These are phyloP conservation scores for Corythornis madagascariensis DNA, from an alignment of 2,113 vertebrate species.

Conservation along the genomic window DNA sequence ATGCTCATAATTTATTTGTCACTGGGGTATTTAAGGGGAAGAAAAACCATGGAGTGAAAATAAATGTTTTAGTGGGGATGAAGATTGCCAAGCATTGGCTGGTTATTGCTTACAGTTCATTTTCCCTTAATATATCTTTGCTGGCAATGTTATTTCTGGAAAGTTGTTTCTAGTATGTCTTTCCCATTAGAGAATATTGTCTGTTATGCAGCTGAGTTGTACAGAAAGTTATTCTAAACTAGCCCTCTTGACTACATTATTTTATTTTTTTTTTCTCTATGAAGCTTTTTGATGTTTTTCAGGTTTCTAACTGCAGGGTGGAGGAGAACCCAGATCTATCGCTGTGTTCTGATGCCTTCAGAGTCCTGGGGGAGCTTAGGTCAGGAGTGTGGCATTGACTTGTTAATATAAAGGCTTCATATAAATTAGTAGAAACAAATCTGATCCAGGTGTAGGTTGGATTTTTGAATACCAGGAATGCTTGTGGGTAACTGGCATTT, in stretches of 20 bases:
- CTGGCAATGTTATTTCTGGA: conserved; percentile 65
- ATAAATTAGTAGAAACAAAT: neutral
- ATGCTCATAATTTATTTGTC: conserved; percentile 63
- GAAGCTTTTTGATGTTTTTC: neutral
- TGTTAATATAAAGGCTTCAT: neutral
- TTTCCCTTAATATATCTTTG: conserved; percentile 64
- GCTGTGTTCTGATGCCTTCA: neutral
- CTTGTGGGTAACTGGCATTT: neutral
- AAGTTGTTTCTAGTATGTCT: conserved; percentile 42
- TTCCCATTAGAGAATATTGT: conserved; percentile 67
- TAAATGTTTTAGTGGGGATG: conserved; percentile 53
- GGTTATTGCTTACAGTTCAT: conserved; percentile 59
- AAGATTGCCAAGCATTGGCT: conserved; percentile 58
- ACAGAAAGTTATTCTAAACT: conserved; percentile 20
- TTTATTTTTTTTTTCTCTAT: neutral
- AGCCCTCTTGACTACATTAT: neutral
- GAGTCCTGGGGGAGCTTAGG: neutral
- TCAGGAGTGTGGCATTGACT: accelerated
- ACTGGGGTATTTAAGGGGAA: conserved; percentile 5
- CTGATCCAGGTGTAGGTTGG: neutral
- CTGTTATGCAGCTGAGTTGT: conserved; percentile 54
- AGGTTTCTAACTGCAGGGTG: neutral
- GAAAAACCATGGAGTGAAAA: conserved; percentile 34
- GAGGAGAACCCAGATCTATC: neutral
- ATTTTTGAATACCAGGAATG: neutral